Evolutionary conservation across 1,140 invertebrate species (phyloP), one percentile per base, ranked within the genome.

Genomic region (Choristoneura fumiferana): DNA sequence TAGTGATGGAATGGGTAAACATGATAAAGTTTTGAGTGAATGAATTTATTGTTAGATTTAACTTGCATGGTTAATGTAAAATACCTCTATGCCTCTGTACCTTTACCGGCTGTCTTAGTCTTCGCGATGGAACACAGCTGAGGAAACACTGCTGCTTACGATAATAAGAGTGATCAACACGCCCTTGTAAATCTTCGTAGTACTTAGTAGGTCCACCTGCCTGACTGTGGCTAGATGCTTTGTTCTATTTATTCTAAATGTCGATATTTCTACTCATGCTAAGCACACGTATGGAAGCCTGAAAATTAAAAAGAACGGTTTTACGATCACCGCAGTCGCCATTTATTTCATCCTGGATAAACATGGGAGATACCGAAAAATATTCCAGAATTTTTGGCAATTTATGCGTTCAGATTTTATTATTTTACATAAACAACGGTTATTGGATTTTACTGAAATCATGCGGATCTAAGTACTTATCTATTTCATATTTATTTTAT

Each of bases 271-370:
- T 49, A 49, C 12, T 6, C 22, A 29, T 5, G 43, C 43, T 29
- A 49, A 49, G 29, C 22, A 15, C 18, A 18, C 18, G 14, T 22
- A 22, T 49, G 18, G 43, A 18, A 29, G 8, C 17, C 43, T 17
- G 18, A 49, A 49, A 49, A 49, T 49, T 15, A 49, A 49, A 49
- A 49, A 12, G 22, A 17, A 49, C 43, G 29, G 43, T 49, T 49
- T 49, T 22, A 49, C 43, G 10, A 17, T 18, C 40, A 43, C 18
- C 43, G 43, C 22, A 12, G 17, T 14, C 18, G 43, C 43, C 43
- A 49, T 49, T 49, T 22, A 49, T 49, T 49, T 49, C 43, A 29
- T 17, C 43, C 43, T 49, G 43, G 43, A 49, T 49, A 49, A 49
- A 49, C 43, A 49, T 49, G 18, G 22, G 43, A 15, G 43, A 49